A percentile compares a stretch with the other conserved stretches of the same genome.
Conservation (phyloP, 2,113 vertebrate genomes). For the Atractosteus spatula region DNA sequence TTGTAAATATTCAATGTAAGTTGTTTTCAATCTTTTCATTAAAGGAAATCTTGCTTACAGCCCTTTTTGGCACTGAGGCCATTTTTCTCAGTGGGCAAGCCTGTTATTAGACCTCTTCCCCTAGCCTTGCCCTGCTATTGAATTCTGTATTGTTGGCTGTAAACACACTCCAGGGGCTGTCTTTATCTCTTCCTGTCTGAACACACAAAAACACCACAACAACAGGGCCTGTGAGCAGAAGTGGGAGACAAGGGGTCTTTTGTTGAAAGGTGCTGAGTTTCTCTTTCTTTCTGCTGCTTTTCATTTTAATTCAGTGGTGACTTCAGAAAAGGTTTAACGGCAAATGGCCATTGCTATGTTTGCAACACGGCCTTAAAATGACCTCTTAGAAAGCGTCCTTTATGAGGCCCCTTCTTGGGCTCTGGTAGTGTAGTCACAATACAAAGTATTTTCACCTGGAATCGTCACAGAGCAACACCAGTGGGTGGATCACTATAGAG, state of each 20-base stretch:
- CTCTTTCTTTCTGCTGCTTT: conserved; percentile 11
- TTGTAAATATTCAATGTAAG: not conserved
- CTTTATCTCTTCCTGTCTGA: conserved; percentile 67
- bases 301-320: not conserved
- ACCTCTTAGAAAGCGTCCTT: conserved; percentile 12
- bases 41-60: conserved; percentile 17
- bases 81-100: conserved; percentile 39
- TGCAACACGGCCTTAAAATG: conserved; percentile 31
- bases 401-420: no score
- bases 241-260: conserved; percentile 21
- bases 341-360: not conserved
- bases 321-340: not conserved
- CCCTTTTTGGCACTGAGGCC: conserved; percentile 17
- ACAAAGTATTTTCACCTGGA: no score
- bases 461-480: no score
- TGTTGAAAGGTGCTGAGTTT: conserved; percentile 11
- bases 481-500: no score
- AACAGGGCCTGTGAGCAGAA: conserved; percentile 28
- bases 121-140: conserved; percentile 46
- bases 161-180: conserved; percentile 51
- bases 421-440: no score
- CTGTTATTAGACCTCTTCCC: conserved; percentile 50
- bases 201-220: conserved; percentile 40
- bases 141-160: conserved; percentile 54
- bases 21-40: not conserved